phyloP scores from a whole-genome alignment of 2,113 vertebrate species.

The Echinops telfairi region DNA sequence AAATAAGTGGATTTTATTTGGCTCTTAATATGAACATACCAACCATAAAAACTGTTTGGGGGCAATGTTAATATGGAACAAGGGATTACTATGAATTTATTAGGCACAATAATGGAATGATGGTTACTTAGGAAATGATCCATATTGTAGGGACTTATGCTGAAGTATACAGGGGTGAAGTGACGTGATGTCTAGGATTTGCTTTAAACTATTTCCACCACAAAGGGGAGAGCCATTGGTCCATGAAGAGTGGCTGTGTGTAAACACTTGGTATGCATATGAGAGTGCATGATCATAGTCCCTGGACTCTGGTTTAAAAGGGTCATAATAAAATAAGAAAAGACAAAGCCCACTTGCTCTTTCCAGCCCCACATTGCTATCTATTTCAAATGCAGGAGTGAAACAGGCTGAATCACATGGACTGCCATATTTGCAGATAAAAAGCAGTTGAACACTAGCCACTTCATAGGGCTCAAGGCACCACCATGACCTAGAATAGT shows the following conservation, averaged over 20 bases:
- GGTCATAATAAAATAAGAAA: conserved; percentile 43
- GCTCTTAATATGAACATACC: neutral
- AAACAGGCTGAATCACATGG: neutral
- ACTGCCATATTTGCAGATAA: neutral
- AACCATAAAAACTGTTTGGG: neutral
- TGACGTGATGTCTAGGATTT: neutral
- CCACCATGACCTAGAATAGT: neutral
- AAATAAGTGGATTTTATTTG: neutral
- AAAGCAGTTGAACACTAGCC: neutral
- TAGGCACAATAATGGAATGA: neutral
- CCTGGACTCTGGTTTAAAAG: neutral
- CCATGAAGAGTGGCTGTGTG: neutral
- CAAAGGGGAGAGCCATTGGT: neutral
- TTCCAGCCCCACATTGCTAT: neutral
- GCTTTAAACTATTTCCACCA: neutral
- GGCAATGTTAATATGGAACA: neutral
- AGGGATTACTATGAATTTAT: neutral
- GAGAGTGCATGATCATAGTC: neutral
- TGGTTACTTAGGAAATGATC: neutral
- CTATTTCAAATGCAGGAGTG: neutral
- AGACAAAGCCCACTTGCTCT: neutral
- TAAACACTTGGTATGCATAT: neutral
- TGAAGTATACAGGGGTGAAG: neutral
- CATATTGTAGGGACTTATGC: neutral
- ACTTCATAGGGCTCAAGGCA: neutral